phyloP scores from a whole-genome alignment of 2,888 invertebrate genomes.

The Hipparchia sbordonii region DNA sequence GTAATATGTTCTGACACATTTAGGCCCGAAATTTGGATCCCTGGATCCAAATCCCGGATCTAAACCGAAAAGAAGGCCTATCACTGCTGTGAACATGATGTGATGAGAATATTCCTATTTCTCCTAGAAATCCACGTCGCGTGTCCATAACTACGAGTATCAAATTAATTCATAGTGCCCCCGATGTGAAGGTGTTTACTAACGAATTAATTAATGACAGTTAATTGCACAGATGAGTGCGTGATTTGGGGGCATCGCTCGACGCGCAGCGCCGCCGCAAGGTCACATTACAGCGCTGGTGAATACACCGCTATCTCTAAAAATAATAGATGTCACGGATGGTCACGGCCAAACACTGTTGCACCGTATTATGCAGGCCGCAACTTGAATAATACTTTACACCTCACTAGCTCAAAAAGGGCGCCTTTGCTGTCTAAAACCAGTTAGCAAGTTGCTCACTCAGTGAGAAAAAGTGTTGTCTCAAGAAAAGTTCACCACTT shows the following conservation, averaged over 20 bases:
- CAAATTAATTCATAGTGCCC: neutral
- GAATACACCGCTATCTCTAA: conserved; percentile 3
- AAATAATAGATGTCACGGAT: conserved; percentile 8
- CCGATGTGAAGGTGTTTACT: conserved; percentile 13
- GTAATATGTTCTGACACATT: no score
- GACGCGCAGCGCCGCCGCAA: neutral
- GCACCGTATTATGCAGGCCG: conserved; percentile 2
- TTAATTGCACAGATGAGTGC: neutral
- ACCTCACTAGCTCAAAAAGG: no score
- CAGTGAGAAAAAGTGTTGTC: no score
- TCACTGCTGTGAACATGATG: neutral
- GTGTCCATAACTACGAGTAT: neutral
- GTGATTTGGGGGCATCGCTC: conserved; percentile 8
- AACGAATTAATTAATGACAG: conserved; percentile 11
- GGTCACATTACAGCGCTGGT: conserved; percentile 15
- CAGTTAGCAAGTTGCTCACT: no score
- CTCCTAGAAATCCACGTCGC: neutral
- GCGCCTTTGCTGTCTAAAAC: no score
- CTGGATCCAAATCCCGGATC: no score
- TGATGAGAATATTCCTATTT: no score
- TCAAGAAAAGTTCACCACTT: no score
- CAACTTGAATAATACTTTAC: neutral
- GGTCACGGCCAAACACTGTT: conserved; percentile 2
- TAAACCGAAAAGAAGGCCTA: no score
- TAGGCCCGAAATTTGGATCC: no score